Evolutionary conservation across 2,113 vertebrate species (phyloP).

Genomic region (Athene cunicularia): DNA sequence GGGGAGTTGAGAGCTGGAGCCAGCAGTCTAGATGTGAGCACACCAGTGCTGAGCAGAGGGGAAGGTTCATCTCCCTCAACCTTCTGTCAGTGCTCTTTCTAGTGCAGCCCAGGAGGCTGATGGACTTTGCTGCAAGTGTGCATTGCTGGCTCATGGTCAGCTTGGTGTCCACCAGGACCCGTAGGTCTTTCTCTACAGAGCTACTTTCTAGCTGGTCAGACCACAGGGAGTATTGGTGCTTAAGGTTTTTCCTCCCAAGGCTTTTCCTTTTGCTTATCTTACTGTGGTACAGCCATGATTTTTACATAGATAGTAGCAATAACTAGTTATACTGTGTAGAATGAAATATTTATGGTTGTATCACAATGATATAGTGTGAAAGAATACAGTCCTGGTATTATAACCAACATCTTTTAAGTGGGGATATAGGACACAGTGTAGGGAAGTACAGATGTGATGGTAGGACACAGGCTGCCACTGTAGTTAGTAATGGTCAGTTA

Average conservation of each 20-base stretch:
- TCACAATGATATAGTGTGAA: not conserved
- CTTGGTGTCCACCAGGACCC: not conserved
- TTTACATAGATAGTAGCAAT: not conserved
- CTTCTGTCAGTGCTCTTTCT: not conserved
- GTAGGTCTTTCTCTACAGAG: not conserved
- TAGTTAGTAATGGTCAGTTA: not conserved
- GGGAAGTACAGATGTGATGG: not conserved
- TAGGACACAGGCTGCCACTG: not conserved
- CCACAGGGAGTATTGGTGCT: not conserved
- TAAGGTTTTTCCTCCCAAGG: not conserved
- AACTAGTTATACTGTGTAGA: not conserved
- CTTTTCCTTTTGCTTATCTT: not conserved
- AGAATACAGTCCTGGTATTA: not conserved
- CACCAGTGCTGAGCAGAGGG: not conserved
- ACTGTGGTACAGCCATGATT: not conserved
- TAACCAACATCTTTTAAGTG: not conserved
- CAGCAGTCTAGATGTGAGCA: not conserved
- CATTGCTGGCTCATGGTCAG: not conserved
- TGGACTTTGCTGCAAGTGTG: not conserved
- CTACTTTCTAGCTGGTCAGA: not conserved
- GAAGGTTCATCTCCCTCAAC: accelerated
- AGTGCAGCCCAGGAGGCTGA: too few relatives aligned
- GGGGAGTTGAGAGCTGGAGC: not conserved
- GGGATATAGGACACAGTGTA: not conserved
- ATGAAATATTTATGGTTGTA: not conserved